Percentiles rank a stretch among this genome's conserved stretches.
phyloP scores from a whole-genome alignment of 2,113 vertebrate genomes.

The Alces alces region DNA sequence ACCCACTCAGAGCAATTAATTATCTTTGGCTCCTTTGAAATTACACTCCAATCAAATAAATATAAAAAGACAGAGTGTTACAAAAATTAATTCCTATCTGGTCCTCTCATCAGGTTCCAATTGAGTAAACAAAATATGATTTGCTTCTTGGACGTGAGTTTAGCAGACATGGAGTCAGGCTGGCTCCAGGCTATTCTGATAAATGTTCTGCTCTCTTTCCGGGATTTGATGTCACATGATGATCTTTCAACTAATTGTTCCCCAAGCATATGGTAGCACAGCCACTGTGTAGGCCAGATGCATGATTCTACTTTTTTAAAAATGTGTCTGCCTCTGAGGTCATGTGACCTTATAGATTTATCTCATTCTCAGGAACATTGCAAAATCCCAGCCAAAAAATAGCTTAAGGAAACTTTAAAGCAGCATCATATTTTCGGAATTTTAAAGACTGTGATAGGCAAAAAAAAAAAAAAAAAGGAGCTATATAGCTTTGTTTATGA shows the following conservation, averaged over 20 bases:
- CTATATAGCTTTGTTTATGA: background rate
- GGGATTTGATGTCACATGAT: background rate
- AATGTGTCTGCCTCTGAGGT: background rate
- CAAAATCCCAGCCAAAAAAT: background rate
- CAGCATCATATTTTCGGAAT: background rate
- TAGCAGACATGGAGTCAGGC: background rate
- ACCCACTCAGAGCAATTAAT: conserved; percentile 28
- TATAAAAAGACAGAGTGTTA: conserved; percentile 44
- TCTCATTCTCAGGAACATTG: background rate
- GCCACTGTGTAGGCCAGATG: background rate
- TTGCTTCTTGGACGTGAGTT: background rate
- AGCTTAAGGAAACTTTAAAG: background rate
- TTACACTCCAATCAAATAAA: background rate
- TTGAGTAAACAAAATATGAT: background rate
- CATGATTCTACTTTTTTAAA: background rate
- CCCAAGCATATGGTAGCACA: background rate
- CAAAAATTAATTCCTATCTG: conserved; percentile 10
- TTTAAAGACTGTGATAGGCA: background rate
- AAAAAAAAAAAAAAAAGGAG: background rate
- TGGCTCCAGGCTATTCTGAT: background rate
- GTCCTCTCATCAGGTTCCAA: background rate
- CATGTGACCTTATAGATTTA: background rate
- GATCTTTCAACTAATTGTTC: background rate
- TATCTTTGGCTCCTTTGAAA: conserved; percentile 33
- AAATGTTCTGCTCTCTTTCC: background rate